These are phyloP conservation scores for Cactoblastis cactorum DNA, from an alignment of 2,888 invertebrate species.

Conservation along the genomic window DNA sequence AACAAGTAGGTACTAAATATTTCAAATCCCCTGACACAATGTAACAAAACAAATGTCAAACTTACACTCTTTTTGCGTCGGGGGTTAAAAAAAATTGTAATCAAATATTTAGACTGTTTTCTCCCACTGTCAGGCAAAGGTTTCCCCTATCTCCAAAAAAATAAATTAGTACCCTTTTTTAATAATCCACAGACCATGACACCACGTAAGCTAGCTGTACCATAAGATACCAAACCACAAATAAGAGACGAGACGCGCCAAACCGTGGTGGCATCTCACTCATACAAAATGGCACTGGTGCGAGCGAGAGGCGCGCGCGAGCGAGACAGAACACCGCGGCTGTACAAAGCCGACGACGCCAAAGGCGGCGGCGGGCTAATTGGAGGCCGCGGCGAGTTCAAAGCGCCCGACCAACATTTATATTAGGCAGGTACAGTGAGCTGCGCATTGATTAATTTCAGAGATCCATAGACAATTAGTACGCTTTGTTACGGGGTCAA, in stretches of 20 bases:
- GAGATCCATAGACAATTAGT: constrained; percentile 71
- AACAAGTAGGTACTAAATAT: too few species aligned
- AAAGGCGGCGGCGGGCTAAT: constrained; percentile 77
- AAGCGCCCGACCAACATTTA: constrained; percentile 70
- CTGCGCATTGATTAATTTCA: constrained; percentile 64
- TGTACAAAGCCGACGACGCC: constrained; percentile 68
- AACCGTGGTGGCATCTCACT: constrained; percentile 3
- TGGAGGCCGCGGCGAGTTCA: constrained; percentile 72
- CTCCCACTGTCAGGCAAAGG: too few species aligned
- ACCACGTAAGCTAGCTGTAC: too few species aligned
- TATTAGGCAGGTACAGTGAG: constrained; percentile 50
- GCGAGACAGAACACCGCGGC: constrained; percentile 40
- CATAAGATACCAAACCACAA: neutral
- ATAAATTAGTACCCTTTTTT: too few species aligned
- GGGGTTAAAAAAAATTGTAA: too few species aligned
- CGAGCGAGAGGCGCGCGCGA: constrained; percentile 28
- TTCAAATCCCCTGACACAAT: too few species aligned
- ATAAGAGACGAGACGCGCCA: neutral
- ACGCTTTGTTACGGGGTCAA: constrained; percentile 52
- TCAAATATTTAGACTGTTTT: too few species aligned
- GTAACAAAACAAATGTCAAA: too few species aligned
- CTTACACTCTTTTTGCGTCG: too few species aligned
- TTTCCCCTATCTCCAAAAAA: too few species aligned
- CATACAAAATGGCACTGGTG: constrained; percentile 14
- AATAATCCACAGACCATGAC: too few species aligned